Evolutionary conservation across 2,797 vertebrate species (phyloP).

Genomic region (Cynodonichthys magdalenae): DNA sequence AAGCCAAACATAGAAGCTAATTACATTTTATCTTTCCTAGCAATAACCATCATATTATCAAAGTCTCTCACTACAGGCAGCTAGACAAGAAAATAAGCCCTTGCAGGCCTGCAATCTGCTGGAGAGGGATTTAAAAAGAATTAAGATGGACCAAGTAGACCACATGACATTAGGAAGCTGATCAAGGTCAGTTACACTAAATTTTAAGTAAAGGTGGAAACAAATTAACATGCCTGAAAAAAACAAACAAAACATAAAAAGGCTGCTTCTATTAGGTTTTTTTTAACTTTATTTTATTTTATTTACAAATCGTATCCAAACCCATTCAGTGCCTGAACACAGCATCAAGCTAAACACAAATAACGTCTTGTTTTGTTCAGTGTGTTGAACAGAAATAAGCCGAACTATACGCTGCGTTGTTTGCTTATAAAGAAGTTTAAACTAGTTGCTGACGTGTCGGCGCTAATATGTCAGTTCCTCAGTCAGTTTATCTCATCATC

Average conservation of each 20-base stretch:
- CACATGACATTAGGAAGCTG: slow-evolving; percentile 59
- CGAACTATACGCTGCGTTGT: neutral
- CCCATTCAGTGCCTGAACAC: neutral
- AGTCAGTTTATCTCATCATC: neutral
- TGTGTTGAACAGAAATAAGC: neutral
- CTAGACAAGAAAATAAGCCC: neutral
- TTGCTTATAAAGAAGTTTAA: neutral
- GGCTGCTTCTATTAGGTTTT: neutral
- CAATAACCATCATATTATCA: slow-evolving; percentile 3
- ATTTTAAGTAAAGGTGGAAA: slow-evolving; percentile 26
- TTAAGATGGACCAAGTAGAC: slow-evolving; percentile 56
- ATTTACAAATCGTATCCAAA: neutral
- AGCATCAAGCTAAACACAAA: neutral
- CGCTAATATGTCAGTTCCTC: slow-evolving; percentile 13
- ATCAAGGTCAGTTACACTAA: slow-evolving; percentile 62
- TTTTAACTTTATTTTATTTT: neutral
- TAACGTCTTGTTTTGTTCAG: neutral
- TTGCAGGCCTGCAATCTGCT: slow-evolving; percentile 58
- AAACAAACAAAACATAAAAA: slow-evolving; percentile 5
- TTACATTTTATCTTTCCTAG: neutral
- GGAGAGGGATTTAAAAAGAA: slow-evolving; percentile 70
- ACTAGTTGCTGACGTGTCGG: neutral
- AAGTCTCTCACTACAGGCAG: slow-evolving; percentile 23
- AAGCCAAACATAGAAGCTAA: no score
- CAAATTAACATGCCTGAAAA: neutral